Base-by-base conservation (phyloP, 2,113 vertebrate species). In the Agapornis roseicollis region DNA sequence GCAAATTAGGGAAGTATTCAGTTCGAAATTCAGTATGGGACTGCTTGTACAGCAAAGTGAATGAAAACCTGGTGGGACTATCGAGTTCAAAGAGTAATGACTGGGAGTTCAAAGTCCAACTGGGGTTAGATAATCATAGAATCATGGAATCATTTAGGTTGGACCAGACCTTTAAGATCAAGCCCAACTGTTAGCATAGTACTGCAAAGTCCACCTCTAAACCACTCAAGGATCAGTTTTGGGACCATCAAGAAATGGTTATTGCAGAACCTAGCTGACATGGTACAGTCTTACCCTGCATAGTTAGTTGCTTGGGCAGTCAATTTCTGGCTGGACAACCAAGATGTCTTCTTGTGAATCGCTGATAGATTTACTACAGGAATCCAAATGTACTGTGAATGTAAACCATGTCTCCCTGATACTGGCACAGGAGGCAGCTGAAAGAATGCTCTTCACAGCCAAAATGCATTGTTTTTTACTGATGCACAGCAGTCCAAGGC, bases 381-480 rank as follows among this genome's bases (percentile, higher is more conserved):
- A 83, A 81, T 90, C 35, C 76, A 88, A 49, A 66, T 13, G 33
- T 56, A 12, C 64, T 52, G 23, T 24, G 49, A 78, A 27, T 88
- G 60, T 69, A 80, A 90, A 71, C n/a, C 2, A 0, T 56, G 52
- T 83, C 76, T 90, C 1, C 5, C 61, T 74, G 76, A 68, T 78
- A 68, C 50, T 85, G 89, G 73, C 79, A 85, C 69, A 66, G 64
- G 66, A 93, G 88, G 74, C 56, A 65, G 31, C 49, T 73, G 76
- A 77, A 25, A 89, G 78, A 88, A 78, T 70, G 55, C 77, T 60
- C 29, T 74, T 95, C 64, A 24, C 47, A 78, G 79, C 64, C 91
- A 93, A 88, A 94, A 83, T 13, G 5, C 55, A 46, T 90, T 53
- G 41, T 17, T 85, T 97, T 95, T 94, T 85, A 60, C 23, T 80